Percentiles rank a stretch among this genome's conserved stretches.
These are phyloP conservation scores for Sciurus carolinensis DNA, from an alignment of 2,797 vertebrate species.

Conservation along the genomic window DNA sequence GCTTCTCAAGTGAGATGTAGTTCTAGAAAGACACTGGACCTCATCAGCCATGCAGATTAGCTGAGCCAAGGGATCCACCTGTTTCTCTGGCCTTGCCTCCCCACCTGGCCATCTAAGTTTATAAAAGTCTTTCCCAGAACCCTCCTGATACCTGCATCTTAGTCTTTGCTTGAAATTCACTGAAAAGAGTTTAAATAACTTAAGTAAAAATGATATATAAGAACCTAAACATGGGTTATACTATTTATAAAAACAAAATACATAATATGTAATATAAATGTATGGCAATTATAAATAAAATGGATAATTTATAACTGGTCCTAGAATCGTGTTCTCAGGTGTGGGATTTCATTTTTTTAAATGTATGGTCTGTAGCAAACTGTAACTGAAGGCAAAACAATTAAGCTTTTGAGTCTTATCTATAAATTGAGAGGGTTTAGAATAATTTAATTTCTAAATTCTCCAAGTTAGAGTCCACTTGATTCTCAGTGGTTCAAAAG, in stretches of 20 bases:
- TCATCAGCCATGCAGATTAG: neutral
- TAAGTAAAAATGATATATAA: neutral
- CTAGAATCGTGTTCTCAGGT: neutral
- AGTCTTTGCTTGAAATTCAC: slow-evolving; percentile 29
- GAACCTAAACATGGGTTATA: neutral
- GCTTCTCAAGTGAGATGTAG: neutral
- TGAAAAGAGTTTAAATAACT: neutral
- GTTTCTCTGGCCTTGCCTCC: neutral
- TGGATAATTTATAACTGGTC: neutral
- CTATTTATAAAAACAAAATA: neutral
- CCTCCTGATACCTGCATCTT: neutral
- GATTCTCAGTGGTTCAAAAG: neutral
- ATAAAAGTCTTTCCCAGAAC: slow-evolving; percentile 17
- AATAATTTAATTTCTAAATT: slow-evolving; percentile 41
- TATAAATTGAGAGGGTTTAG: neutral
- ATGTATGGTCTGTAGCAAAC: neutral
- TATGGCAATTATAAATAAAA: neutral
- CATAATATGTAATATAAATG: neutral
- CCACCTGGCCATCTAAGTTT: neutral
- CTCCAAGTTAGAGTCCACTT: neutral
- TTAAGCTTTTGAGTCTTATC: neutral
- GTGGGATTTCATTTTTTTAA: neutral
- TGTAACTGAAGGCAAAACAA: slow-evolving; percentile 19
- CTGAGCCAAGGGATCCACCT: neutral
- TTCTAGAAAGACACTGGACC: neutral